A percentile compares a stretch with the other conserved stretches of the same genome.
These are phyloP conservation scores for Goniozus legneri DNA, from an alignment of 1,140 invertebrate species.

Conservation along the genomic window DNA sequence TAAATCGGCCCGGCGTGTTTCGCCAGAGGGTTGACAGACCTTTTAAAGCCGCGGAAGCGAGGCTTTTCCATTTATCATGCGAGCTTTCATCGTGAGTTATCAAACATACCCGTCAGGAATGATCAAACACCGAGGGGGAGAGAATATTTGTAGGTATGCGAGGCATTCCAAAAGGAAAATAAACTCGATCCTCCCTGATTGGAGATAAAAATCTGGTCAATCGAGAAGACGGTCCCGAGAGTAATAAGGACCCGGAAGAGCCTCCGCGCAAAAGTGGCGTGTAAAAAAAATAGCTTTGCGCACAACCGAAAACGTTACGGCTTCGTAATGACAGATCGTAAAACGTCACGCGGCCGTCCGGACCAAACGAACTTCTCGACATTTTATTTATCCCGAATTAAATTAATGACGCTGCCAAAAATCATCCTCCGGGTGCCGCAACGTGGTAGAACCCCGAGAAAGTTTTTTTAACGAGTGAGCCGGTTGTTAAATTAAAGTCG, in stretches of 20 bases:
- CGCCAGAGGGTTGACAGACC: slow-evolving; percentile 5
- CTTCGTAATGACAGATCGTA: slow-evolving; percentile 18
- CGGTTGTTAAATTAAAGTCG: slow-evolving; percentile 7
- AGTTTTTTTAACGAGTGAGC: background rate
- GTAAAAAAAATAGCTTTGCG: slow-evolving; percentile 14
- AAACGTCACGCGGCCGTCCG: slow-evolving; percentile 14
- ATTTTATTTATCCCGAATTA: slow-evolving; percentile 19
- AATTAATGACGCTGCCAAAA: slow-evolving; percentile 11
- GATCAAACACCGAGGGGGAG: too few species aligned
- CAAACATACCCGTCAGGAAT: too few species aligned
- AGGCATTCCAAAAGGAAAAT: too few species aligned
- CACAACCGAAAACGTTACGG: slow-evolving; percentile 12
- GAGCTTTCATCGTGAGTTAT: too few species aligned
- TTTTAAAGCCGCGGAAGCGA: background rate
- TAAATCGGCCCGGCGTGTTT: slow-evolving; percentile 7
- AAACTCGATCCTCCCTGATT: too few species aligned
- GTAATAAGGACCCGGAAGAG: background rate
- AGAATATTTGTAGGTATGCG: too few species aligned
- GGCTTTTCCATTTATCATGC: too few species aligned
- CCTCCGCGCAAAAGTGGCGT: slow-evolving; percentile 6
- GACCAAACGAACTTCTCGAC: slow-evolving; percentile 1
- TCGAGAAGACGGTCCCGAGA: background rate
- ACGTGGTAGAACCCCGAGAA: background rate
- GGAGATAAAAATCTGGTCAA: background rate
- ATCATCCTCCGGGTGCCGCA: background rate